phyloP scores from a whole-genome alignment of 2,888 invertebrate genomes.

The Alviniconcha strummeri region DNA sequence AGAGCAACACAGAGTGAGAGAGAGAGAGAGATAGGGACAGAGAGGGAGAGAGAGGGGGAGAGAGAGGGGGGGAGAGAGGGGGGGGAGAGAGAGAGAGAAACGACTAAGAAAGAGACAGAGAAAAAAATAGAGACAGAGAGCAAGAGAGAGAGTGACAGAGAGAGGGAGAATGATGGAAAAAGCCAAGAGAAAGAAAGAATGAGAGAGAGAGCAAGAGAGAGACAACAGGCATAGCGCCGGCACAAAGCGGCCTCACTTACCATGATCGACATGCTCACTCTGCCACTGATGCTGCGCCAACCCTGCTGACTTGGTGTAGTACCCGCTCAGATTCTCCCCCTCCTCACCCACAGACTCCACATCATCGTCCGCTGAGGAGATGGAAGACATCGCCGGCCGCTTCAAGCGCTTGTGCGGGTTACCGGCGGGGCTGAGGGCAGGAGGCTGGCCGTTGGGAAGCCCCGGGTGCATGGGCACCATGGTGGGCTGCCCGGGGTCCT shows the following conservation, averaged over 20 bases:
- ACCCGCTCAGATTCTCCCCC: conserved; percentile 73
- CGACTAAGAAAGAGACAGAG: no score
- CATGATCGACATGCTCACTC: conserved; percentile 72
- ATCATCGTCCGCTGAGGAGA: conserved; percentile 78
- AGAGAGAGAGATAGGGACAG: no score
- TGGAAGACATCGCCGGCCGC: conserved; percentile 70
- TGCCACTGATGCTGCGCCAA: conserved; percentile 74
- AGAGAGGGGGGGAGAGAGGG: no score
- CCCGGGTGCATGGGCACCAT: conserved; percentile 57
- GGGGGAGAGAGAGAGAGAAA: no score
- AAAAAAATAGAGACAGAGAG: no score
- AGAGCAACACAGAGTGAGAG: no score
- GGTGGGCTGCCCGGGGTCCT: conserved; percentile 36
- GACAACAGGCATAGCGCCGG: no score
- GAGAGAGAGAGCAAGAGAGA: no score
- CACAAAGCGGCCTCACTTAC: conserved; percentile 40
- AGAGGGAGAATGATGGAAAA: no score
- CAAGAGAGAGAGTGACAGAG: no score
- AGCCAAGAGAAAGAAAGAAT: no score
- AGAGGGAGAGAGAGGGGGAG: no score
- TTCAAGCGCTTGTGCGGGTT: conserved; percentile 76
- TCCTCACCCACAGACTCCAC: conserved; percentile 74
- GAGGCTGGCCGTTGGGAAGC: conserved; percentile 62
- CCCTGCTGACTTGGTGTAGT: conserved; percentile 76
- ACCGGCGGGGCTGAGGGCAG: conserved; percentile 73